Base-by-base conservation (phyloP, 2,888 invertebrate species). In the Noctua comes region DNA sequence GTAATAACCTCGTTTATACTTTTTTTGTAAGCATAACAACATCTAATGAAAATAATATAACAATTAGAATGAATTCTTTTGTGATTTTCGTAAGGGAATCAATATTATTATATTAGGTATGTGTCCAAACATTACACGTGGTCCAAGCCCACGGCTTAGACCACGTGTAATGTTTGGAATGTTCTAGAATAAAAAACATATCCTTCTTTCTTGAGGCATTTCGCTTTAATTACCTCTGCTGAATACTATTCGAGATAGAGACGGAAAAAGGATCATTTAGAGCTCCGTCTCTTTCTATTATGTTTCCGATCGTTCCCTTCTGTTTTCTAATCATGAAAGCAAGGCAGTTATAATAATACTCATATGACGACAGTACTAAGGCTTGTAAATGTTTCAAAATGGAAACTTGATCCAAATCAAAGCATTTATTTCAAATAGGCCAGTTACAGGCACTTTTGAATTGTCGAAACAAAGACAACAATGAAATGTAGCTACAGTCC, bases 51-150 rank as follows among this genome's bases (percentile, higher is more conserved):
- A 36, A 62, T 7, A 40, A 40, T 27, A 62, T 76, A 71, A 71
- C 36, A 71, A 59, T 76, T 16, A 71, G 48, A 4, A n/a, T 48
- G 18, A 62, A 48, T 62, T 59, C 69, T 59, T 68, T 69, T 75
- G 69, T 75, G 24, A 18, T 40, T 70, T 57, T 36, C 16, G 3
- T 68, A 11, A 36, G 13, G 40, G 36, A 21, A 43, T 40, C 4
- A 27, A 18, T 27, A 27, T 16, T 74, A 21, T 27, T n/a, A 27
- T 31, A 16, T 59, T 40, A 40, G 48, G 18, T 46, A 31, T 46
- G 36, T n/a, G n/a, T n/a, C n/a, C n/a, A n/a, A n/a, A n/a, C n/a
- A n/a, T n/a, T n/a, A n/a, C n/a, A n/a, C n/a, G n/a, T n/a, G n/a
- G n/a, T n/a, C n/a, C n/a, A n/a, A n/a, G n/a, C 21, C 48, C 13